Base-by-base conservation (phyloP, 2,888 invertebrate genomes). In the Agapostemon virescens region DNA sequence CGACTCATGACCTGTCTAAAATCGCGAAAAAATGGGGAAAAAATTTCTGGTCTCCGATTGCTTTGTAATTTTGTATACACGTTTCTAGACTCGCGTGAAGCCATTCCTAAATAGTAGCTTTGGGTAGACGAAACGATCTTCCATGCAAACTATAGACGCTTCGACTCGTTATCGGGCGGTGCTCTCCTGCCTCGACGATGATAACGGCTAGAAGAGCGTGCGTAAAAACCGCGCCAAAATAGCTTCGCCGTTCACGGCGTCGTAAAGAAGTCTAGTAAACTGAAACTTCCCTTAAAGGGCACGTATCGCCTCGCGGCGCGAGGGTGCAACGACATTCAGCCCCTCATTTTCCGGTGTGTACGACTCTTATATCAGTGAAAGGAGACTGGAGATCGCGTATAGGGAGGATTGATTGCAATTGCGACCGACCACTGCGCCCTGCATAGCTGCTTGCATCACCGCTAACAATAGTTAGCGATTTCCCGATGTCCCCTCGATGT, bases 381-480 rank as follows among this genome's bases (percentile, higher is more conserved):
- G 63, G 78, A 80, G 69, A 49, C 49, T 64, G 49, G 64, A 72
- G 66, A 52, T 74, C 75, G 67, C 26, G 52, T 66, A 67, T 30
- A 63, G 40, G 30, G n/a, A 17, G 68, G 38, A 66, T 63, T 77
- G 77, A 74, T 77, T 73, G 77, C 80, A 86, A 86, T 76, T 82
- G 73, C 80, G 71, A 72, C 74, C 64, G 77, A 64, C 70, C 77
- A 74, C 68, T 63, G 77, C 36, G 58, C 74, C 71, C 66, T 71
- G 74, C 74, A 76, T 45, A 70, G 36, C 63, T 40, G 68, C 23
- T 72, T 72, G 36, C 63, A 45, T 69, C 45, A n/a, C 64, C 69
- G 74, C 38, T 73, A 71, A 75, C 69, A 77, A 73, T 85, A 88
- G 87, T 87, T 88, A 87, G 86, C 83, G 67, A 74, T 84, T 82